These are phyloP conservation scores for Tachuris rubrigastra DNA, from an alignment of 2,113 vertebrate genomes.

Conservation along the genomic window DNA sequence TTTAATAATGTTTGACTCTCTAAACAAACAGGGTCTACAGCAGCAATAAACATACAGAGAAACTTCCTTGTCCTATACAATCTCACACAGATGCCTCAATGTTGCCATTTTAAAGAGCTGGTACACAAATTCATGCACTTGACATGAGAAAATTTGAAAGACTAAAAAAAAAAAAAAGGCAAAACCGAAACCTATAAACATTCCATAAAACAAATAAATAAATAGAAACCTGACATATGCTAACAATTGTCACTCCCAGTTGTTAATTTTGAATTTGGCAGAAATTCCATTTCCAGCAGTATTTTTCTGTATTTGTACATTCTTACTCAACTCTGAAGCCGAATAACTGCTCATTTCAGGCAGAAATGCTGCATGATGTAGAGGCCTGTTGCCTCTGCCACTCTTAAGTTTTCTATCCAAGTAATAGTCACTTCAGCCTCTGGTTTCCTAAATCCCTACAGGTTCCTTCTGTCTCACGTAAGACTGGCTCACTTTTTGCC, in stretches of 20 bases:
- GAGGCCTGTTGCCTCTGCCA: not conserved
- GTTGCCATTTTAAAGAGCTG: not conserved
- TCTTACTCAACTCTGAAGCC: not conserved
- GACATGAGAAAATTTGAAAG: not conserved
- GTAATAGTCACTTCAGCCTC: not conserved
- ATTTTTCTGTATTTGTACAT: not conserved
- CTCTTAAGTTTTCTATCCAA: not conserved
- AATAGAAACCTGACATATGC: slow-evolving; percentile 14
- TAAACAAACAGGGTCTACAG: not conserved
- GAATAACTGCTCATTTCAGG: not conserved
- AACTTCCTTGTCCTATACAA: not conserved
- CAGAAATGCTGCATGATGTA: not conserved
- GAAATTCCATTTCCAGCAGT: not conserved
- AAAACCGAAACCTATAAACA: not conserved
- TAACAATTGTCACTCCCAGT: not conserved
- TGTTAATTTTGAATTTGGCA: slow-evolving; percentile 30
- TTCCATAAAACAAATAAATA: slow-evolving; percentile 7
- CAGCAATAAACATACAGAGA: not conserved
- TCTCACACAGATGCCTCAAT: not conserved
- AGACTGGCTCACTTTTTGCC: not conserved
- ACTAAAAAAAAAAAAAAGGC: not conserved
- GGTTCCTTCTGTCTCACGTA: not conserved
- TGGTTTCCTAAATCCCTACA: not conserved
- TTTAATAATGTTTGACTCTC: not conserved
- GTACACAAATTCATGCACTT: not conserved